Evolutionary conservation across 1,140 invertebrate genomes (phyloP).

Genomic region (Gryllus bimaculatus): DNA sequence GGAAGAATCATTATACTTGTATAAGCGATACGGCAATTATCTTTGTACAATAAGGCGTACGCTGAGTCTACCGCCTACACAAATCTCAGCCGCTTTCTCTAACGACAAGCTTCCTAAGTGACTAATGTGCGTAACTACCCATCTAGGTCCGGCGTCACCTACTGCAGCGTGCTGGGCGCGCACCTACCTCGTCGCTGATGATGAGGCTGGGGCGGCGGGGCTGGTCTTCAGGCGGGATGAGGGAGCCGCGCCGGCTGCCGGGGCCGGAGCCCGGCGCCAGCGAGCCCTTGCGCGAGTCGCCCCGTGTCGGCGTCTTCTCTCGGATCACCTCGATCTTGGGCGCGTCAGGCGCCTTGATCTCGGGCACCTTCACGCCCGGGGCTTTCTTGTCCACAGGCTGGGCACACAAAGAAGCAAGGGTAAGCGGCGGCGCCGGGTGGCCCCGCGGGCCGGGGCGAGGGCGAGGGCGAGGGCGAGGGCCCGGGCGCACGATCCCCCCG

Average conservation of each 20-base stretch:
- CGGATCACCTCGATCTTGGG: constrained; percentile 78
- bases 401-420: not conserved
- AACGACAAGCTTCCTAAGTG: too few relatives aligned
- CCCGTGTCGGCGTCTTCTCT: constrained; percentile 55
- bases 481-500: too few relatives aligned
- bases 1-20: too few relatives aligned
- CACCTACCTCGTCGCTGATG: constrained; percentile 83
- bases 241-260: constrained; percentile 67
- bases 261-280: constrained; percentile 59
- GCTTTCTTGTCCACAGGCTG: constrained; percentile 14
- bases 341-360: constrained; percentile 64
- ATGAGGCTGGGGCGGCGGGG: constrained; percentile 76
- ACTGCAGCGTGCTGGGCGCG: not conserved
- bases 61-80: too few relatives aligned
- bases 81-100: too few relatives aligned
- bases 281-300: constrained; percentile 61
- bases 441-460: not conserved
- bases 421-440: not conserved
- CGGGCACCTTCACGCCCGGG: constrained; percentile 27
- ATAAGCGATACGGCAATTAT: too few relatives aligned
- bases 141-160: too few relatives aligned
- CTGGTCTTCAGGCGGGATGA: constrained; percentile 72
- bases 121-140: too few relatives aligned
- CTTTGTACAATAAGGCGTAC: too few relatives aligned
- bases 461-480: not conserved